Percentiles rank a stretch among this genome's conserved stretches.
Conservation (phyloP, 2,113 vertebrate species). For the Calidris pugnax region DNA sequence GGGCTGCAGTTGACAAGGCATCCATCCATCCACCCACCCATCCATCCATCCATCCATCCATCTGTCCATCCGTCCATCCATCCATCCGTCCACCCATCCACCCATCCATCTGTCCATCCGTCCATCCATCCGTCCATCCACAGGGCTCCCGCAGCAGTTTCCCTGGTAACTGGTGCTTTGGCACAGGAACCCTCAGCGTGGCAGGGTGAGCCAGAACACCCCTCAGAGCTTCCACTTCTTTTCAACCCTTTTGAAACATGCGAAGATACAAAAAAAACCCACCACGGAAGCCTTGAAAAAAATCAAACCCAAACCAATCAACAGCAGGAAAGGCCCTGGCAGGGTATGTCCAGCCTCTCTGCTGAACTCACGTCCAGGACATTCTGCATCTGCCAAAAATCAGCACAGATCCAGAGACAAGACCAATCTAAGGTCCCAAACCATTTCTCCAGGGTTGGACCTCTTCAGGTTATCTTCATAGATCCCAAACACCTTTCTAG, state of each 20-base stretch:
- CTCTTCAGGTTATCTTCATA: neutral
- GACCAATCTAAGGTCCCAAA: neutral
- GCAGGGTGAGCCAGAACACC: slow-evolving; percentile 35
- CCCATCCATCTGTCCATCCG: no score
- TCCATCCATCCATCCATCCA: no score
- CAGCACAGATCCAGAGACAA: neutral
- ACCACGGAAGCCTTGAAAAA: neutral
- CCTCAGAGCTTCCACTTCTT: neutral
- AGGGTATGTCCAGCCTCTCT: neutral
- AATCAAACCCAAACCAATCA: neutral
- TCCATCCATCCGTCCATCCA: neutral
- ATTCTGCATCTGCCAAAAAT: neutral
- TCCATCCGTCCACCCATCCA: neutral
- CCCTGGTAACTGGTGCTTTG: slow-evolving; percentile 68
- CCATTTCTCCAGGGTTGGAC: neutral
- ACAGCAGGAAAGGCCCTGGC: neutral
- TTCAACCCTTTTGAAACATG: slow-evolving; percentile 2
- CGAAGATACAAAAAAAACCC: neutral
- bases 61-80: no score
- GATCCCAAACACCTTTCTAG: neutral
- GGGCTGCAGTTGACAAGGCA: slow-evolving; percentile 57
- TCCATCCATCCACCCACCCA: neutral
- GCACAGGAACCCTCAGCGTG: neutral
- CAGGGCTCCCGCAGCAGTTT: slow-evolving; percentile 54
- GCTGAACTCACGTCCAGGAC: neutral